These are phyloP conservation scores for Peromyscus nudipes DNA, from an alignment of 2,797 vertebrate species.

Conservation along the genomic window DNA sequence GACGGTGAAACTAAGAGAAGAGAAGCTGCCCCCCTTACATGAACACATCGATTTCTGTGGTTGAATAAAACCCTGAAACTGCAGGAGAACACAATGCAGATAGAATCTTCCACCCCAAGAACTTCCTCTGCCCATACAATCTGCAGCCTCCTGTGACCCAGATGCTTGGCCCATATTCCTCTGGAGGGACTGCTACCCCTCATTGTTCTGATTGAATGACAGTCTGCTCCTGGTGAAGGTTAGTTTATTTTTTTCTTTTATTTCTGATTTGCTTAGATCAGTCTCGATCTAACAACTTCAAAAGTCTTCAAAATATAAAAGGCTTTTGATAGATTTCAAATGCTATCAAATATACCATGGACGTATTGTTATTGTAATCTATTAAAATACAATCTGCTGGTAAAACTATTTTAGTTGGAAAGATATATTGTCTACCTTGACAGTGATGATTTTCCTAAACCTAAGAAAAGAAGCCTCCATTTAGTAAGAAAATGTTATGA, in stretches of 20 bases:
- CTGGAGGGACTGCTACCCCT: not conserved
- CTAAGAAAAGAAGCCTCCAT: not conserved
- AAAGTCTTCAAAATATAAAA: not conserved
- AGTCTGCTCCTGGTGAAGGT: not conserved
- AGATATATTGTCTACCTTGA: not conserved
- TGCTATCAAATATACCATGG: not conserved
- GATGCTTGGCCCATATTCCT: fast-evolving
- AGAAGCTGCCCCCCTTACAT: too few relatives aligned
- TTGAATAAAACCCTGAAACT: not conserved
- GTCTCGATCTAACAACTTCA: not conserved
- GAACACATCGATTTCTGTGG: too few relatives aligned
- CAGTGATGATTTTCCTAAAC: not conserved
- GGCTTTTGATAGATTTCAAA: not conserved
- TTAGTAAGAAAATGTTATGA: not conserved
- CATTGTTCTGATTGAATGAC: not conserved
- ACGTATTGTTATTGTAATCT: not conserved
- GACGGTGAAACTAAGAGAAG: not conserved
- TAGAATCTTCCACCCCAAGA: not conserved
- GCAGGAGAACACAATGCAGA: not conserved
- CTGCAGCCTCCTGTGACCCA: fast-evolving
- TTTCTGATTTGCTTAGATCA: not conserved
- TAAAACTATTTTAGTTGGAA: not conserved
- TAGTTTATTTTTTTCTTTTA: too few relatives aligned
- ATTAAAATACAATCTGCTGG: not conserved
- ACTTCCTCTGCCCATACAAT: not conserved